Evolutionary conservation across 2,888 invertebrate genomes (phyloP).

Genomic region (Linnaemya tessellans): DNA sequence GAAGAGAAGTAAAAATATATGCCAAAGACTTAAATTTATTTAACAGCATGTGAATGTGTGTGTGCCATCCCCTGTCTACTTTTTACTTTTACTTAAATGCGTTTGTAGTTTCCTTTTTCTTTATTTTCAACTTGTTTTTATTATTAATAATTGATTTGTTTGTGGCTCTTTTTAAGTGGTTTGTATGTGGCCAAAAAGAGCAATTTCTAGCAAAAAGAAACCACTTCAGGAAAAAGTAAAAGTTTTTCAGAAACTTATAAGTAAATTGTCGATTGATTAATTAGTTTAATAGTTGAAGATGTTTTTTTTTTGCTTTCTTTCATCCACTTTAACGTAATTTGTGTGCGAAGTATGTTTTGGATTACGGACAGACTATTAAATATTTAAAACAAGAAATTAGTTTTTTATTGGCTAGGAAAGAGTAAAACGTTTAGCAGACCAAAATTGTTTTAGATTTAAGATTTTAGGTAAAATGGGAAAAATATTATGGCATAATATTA

Average conservation of each 20-base stretch:
- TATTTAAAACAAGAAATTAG: conserved; percentile 25
- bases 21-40: background rate
- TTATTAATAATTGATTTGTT: conserved; percentile 70
- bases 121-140: conserved; percentile 52
- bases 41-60: background rate
- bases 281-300: conserved; percentile 62
- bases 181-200: conserved; percentile 49
- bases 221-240: conserved; percentile 55
- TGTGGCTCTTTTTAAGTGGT: conserved; percentile 67
- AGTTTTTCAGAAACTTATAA: conserved; percentile 52
- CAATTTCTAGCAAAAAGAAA: conserved; percentile 9
- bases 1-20: background rate
- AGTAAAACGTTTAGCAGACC: no score
- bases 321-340: background rate
- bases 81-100: conserved; percentile 31
- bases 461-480: no score
- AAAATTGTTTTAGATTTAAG: no score
- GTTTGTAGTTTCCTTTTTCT: background rate
- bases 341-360: background rate
- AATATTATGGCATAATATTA: no score
- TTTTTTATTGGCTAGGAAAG: no score
- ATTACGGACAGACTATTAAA: conserved; percentile 13
- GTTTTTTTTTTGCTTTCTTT: background rate
- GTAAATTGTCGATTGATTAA: conserved; percentile 68
- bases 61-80: background rate